Base-by-base conservation (phyloP, 53 echinoderm and acorn worm genomes). In the Pentamera pediparva region DNA sequence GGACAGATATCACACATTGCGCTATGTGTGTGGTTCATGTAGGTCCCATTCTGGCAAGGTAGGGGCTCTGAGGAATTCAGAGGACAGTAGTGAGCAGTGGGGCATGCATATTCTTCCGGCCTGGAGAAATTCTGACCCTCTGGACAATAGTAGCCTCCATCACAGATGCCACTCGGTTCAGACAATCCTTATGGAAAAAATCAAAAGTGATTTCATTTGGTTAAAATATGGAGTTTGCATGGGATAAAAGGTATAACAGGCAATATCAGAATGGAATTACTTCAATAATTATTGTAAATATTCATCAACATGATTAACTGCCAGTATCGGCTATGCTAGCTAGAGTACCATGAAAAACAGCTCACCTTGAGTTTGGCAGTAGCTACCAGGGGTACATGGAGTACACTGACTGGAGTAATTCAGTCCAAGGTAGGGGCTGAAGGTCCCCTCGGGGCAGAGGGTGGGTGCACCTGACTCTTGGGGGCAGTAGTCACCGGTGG, bases 11-110 rank as follows among this genome's bases (percentile, higher is more conserved):
- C 88, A 65, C 91, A 96, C 30, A 88, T 91, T 4, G 83, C 78
- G 0, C 88, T 91, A 69, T 91, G 91, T 0, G 89, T 96, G 51
- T 96, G 98, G 75, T 91, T 91, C 98, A 96, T 96, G 50, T 90
- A 96, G 35, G 98, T 96, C 1, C 98, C 98, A 18, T 96, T 85
- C 62, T 75, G 85, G 76, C 98, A 96, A 2, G 83, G 88, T 39
- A 91, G 59, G 0, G 98, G 91, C 75, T 96, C 96, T 20, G 90
- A 86, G 31, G 98, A 96, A 62, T 96, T 96, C 60, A 88, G 86
- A 35, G 91, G 98, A 21, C 91, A 96, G 71, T 86, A 96, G 83
- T 96, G 90, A 43, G 86, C 88, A 47, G 89, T 39, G 15, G 91
- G 88, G 78, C 91, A 96, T 20, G 83, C 60, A 73, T 94, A 94